Percentiles rank a stretch among this genome's conserved stretches.
phyloP scores from a whole-genome alignment of 2,888 invertebrate genomes.

The Apamea anceps region DNA sequence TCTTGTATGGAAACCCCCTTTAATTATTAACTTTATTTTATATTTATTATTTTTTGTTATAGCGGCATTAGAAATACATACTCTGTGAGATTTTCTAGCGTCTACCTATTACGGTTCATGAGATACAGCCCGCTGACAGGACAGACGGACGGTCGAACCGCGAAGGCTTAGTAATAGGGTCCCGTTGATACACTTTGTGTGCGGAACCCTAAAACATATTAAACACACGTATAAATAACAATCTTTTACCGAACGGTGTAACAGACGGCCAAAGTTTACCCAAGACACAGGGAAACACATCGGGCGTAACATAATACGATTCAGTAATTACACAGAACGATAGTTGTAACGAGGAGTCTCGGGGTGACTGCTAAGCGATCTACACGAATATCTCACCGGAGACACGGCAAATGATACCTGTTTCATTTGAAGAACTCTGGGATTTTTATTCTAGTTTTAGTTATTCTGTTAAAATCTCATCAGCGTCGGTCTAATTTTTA shows the following conservation, averaged over 20 bases:
- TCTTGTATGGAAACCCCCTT: no score
- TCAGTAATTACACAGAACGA: constrained; percentile 78
- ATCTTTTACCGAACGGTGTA: constrained; percentile 62
- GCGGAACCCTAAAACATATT: no score
- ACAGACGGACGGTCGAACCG: no score
- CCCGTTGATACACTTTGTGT: no score
- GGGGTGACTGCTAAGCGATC: constrained; percentile 73
- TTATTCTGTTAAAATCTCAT: not conserved
- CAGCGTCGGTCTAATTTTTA: not conserved
- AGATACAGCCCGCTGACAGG: no score
- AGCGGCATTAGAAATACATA: no score
- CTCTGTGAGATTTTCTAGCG: no score
- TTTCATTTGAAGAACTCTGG: not conserved
- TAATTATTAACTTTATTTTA: no score
- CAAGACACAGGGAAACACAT: constrained; percentile 76
- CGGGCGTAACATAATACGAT: constrained; percentile 69
- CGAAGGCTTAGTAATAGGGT: no score
- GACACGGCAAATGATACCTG: constrained; percentile 3
- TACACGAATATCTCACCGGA: constrained; percentile 19
- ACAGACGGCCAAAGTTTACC: constrained; percentile 67
- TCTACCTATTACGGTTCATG: no score
- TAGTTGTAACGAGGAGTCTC: constrained; percentile 75
- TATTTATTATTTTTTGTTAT: no score
- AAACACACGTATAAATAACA: not conserved
- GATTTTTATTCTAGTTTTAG: no score